Evolutionary conservation across 2,797 vertebrate species (phyloP).

Genomic region (Thripadectes ignobilis): DNA sequence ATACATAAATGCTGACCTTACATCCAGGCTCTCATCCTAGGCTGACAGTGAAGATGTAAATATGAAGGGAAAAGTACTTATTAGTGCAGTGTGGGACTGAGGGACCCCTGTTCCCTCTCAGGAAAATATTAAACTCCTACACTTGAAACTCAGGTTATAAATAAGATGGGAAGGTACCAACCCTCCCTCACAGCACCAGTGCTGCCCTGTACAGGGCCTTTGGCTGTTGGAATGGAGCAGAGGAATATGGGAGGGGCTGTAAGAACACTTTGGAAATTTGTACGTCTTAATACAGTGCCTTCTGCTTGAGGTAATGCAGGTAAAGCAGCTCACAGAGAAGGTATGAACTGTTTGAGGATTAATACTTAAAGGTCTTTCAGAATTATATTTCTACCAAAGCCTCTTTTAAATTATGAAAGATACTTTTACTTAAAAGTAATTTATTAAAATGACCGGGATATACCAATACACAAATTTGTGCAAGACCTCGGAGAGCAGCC

Average conservation of each 20-base stretch:
- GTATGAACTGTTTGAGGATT: background rate
- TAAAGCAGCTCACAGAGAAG: background rate
- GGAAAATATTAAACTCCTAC: background rate
- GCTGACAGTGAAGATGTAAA: background rate
- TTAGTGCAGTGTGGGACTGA: fast-evolving
- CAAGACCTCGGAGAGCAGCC: background rate
- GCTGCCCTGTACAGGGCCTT: background rate
- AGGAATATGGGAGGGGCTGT: fast-evolving
- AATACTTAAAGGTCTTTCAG: background rate
- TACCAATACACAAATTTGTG: background rate
- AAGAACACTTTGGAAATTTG: background rate
- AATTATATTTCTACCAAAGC: background rate
- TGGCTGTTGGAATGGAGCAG: background rate
- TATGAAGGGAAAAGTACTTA: background rate
- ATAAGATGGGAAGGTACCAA: background rate
- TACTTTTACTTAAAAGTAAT: background rate
- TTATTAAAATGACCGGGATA: background rate
- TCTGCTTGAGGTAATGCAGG: background rate
- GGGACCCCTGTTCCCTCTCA: background rate
- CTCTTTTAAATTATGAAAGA: background rate
- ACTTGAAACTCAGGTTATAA: background rate
- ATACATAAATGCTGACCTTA: background rate
- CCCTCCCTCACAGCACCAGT: background rate
- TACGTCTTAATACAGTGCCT: background rate
- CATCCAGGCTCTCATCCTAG: background rate